A percentile compares a stretch with the other conserved stretches of the same genome.
Evolutionary conservation across 1,140 invertebrate genomes (phyloP).

Genomic region (Drosophila sucinea): DNA sequence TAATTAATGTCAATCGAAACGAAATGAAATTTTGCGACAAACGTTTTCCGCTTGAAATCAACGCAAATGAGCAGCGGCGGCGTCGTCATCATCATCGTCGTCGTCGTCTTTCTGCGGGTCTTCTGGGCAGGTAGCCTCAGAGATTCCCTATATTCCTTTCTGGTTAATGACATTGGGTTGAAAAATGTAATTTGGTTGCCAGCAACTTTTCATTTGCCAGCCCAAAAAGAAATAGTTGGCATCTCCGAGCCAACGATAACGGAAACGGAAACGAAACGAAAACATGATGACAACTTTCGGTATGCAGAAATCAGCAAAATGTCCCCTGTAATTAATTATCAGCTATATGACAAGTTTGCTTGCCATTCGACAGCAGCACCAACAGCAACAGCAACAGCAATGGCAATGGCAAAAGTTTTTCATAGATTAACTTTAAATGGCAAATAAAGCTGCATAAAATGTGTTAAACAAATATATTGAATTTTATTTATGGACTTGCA

Average conservation of each 20-base stretch:
- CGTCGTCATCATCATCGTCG: not conserved
- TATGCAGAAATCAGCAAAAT: conserved; percentile 69
- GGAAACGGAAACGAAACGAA: conserved; percentile 43
- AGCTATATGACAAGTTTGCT: conserved; percentile 21
- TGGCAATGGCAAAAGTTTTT: not conserved
- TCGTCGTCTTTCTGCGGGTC: conserved; percentile 46
- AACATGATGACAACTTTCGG: conserved; percentile 71
- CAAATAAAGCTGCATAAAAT: no score
- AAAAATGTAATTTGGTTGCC: conserved; percentile 62
- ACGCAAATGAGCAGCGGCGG: conserved; percentile 65
- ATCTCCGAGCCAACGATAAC: conserved; percentile 31
- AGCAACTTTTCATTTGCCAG: conserved; percentile 55
- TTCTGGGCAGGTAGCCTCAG: conserved; percentile 33
- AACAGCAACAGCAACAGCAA: conserved; percentile 15
- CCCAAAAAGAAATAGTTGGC: conserved; percentile 29
- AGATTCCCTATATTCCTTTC: conserved; percentile 7
- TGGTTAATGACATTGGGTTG: conserved; percentile 47
- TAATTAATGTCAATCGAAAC: conserved; percentile 80
- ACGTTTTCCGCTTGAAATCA: conserved; percentile 79
- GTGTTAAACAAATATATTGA: no score
- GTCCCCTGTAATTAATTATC: conserved; percentile 67
- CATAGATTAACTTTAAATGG: conserved; percentile 1
- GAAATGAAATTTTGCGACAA: conserved; percentile 81
- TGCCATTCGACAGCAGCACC: not conserved
- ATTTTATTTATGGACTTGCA: no score